A percentile compares a stretch with the other conserved stretches of the same genome.
phyloP scores from a whole-genome alignment of 1,140 invertebrate genomes.

The Mizuhopecten yessoensis region DNA sequence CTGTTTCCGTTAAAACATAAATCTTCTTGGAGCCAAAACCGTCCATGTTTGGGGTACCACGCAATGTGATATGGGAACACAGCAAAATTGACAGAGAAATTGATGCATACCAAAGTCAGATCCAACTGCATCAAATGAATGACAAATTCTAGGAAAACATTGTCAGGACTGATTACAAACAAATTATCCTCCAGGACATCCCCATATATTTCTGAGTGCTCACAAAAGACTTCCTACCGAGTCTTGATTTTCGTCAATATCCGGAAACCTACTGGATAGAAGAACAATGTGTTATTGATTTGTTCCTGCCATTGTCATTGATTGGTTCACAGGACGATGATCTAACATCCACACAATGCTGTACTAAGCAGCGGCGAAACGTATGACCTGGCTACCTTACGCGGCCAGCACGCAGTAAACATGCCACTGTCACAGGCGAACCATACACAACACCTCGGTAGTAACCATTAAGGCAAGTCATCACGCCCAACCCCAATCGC shows the following conservation, averaged over 20 bases:
- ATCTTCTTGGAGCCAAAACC: no score
- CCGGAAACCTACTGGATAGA: neutral
- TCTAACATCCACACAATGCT: neutral
- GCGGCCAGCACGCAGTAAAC: neutral
- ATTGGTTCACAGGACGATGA: constrained; percentile 12
- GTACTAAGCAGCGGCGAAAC: no score
- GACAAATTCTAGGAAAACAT: neutral
- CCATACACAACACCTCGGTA: neutral
- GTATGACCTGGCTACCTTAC: neutral
- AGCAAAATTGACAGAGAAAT: no score
- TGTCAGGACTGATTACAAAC: neutral
- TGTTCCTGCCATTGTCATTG: neutral
- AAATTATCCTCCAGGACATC: neutral
- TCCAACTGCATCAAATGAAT: neutral
- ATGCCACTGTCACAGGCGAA: neutral
- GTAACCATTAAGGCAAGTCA: neutral
- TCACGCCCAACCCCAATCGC: constrained; percentile 11
- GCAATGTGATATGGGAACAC: neutral
- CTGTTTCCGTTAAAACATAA: no score
- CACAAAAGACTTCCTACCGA: neutral
- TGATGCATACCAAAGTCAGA: neutral
- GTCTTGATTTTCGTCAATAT: constrained; percentile 22
- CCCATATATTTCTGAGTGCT: neutral
- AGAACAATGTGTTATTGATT: constrained; percentile 39
- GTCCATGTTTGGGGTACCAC: no score